Conservation (phyloP, 2,797 vertebrate species). For the Lemur catta region DNA sequence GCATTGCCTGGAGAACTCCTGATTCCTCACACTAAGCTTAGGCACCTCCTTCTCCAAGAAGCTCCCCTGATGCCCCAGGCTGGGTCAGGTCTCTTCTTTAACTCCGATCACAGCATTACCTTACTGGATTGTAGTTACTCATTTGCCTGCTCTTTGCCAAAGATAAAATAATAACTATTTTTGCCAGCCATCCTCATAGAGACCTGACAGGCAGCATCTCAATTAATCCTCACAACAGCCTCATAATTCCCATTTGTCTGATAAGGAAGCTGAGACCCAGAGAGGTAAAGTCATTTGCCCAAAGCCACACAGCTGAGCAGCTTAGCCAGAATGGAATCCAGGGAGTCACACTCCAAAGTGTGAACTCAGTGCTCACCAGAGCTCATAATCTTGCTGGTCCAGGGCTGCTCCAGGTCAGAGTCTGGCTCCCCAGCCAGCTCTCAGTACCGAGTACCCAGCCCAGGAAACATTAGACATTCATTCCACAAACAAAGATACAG, state of each 20-base stretch:
- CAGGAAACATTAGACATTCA: neutral
- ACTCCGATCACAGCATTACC: neutral
- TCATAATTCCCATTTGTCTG: constrained; percentile 13
- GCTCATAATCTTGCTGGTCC: neutral
- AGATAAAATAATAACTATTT: neutral
- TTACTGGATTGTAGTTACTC: neutral
- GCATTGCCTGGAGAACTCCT: neutral
- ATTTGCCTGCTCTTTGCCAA: neutral
- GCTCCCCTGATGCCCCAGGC: neutral
- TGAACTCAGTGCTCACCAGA: neutral
- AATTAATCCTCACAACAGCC: constrained; percentile 8
- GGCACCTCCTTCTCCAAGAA: neutral
- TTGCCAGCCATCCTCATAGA: neutral
- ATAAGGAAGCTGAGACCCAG: neutral
- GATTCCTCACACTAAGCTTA: neutral
- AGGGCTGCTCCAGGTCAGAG: neutral
- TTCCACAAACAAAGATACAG: constrained; percentile 13
- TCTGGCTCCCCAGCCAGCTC: neutral
- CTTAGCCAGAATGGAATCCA: constrained; percentile 23
- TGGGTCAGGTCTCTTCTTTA: neutral
- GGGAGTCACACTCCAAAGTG: neutral
- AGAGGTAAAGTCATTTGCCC: constrained; percentile 28
- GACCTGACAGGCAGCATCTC: constrained; percentile 20
- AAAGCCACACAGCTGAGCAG: constrained; percentile 33
- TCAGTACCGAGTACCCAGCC: neutral